These are phyloP conservation scores for Drosophila tropicalis DNA, from an alignment of 1,140 invertebrate species.

Conservation along the genomic window DNA sequence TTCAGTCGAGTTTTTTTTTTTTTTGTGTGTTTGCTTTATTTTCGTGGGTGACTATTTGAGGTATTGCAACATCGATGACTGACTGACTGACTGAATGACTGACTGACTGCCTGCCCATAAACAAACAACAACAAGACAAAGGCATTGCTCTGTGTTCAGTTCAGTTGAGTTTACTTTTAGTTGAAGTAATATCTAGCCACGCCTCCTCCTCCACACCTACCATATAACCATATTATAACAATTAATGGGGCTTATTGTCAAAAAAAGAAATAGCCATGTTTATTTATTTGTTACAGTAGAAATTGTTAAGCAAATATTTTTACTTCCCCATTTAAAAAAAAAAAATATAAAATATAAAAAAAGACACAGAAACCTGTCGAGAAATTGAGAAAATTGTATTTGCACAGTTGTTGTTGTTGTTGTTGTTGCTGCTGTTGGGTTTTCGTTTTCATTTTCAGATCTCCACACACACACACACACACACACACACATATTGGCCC, in stretches of 20 bases:
- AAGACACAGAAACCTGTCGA: constrained; percentile 60
- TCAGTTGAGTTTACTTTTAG: constrained; percentile 16
- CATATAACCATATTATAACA: constrained; percentile 49
- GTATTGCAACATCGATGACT: constrained; percentile 59
- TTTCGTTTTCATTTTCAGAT: constrained; percentile 62
- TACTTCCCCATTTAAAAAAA: constrained; percentile 26
- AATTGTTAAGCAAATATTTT: constrained; percentile 79
- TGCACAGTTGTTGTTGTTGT: constrained; percentile 46
- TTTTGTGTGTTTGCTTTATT: constrained; percentile 32
- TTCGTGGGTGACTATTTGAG: constrained; percentile 61
- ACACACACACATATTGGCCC: constrained; percentile 9
- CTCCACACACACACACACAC: constrained; percentile 26
- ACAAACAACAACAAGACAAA: constrained; percentile 65
- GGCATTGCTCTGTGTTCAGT: constrained; percentile 53
- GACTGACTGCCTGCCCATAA: constrained; percentile 2
- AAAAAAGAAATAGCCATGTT: constrained; percentile 34
- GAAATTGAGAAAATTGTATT: constrained; percentile 74
- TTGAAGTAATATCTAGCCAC: constrained; percentile 16
- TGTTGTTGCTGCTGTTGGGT: constrained; percentile 38
- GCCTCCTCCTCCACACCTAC: background rate
- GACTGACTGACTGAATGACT: too few species aligned
- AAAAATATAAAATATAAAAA: constrained; percentile 23
- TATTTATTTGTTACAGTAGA: constrained; percentile 74
- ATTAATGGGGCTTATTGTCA: constrained; percentile 74
- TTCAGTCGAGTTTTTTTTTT: background rate